Evolutionary conservation across 2,888 invertebrate species (phyloP).

Genomic region (Eupithecia subfuscata): DNA sequence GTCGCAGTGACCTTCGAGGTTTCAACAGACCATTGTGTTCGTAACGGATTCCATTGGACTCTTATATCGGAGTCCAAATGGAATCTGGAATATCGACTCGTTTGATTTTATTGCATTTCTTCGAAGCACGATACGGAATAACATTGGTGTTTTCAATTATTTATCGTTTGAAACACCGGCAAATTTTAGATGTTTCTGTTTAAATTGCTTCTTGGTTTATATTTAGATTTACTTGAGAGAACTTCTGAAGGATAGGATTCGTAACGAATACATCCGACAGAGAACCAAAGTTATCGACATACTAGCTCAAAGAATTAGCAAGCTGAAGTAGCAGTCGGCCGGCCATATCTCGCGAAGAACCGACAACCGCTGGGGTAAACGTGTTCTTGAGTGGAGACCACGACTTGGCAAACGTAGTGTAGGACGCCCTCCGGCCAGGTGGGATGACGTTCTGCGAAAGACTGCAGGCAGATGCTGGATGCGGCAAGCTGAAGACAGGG

Average conservation of each 20-base stretch:
- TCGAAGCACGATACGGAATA: not conserved
- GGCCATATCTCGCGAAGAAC: too few species aligned
- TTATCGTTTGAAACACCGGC: not conserved
- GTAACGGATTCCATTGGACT: slow-evolving; percentile 43
- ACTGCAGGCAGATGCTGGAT: too few species aligned
- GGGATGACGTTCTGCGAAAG: too few species aligned
- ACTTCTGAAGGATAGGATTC: not conserved
- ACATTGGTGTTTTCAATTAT: not conserved
- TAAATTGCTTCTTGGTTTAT: not conserved
- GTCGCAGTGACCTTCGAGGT: slow-evolving; percentile 39
- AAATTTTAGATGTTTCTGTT: not conserved
- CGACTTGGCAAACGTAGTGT: too few species aligned
- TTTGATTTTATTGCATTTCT: slow-evolving; percentile 28
- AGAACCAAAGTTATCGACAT: too few species aligned
- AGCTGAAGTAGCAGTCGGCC: too few species aligned
- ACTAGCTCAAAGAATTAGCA: too few species aligned
- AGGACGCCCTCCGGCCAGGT: too few species aligned
- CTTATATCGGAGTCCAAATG: slow-evolving; percentile 31
- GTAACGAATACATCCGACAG: too few species aligned
- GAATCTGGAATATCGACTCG: slow-evolving; percentile 27
- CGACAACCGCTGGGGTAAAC: too few species aligned
- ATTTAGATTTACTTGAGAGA: not conserved
- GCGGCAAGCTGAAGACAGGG: too few species aligned
- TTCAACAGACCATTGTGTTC: slow-evolving; percentile 42
- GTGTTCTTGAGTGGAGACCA: too few species aligned